These are phyloP conservation scores for Natator depressus DNA, from an alignment of 2,113 vertebrate genomes.

Conservation along the genomic window DNA sequence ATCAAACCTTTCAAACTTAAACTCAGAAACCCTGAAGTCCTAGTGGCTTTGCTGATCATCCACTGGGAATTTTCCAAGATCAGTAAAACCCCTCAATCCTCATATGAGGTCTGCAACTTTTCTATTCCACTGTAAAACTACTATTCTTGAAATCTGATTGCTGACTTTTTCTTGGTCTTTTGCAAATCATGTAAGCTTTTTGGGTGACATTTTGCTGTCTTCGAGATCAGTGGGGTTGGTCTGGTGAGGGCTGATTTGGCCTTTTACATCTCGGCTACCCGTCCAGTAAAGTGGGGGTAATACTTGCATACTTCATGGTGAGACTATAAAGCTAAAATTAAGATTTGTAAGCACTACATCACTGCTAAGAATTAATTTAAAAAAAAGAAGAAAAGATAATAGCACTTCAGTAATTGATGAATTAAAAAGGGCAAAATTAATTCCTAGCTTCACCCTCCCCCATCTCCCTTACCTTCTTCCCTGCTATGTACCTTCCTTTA, in stretches of 20 bases:
- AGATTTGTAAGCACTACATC: no score
- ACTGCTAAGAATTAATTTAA: background rate
- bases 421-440: background rate
- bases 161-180: background rate
- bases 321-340: background rate
- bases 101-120: fast-evolving
- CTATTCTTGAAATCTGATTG: fast-evolving
- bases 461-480: background rate
- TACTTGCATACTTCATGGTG: background rate
- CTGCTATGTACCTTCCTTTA: background rate
- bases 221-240: background rate
- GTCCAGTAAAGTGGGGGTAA: background rate
- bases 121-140: background rate
- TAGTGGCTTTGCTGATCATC: background rate
- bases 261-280: fast-evolving
- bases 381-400: fast-evolving
- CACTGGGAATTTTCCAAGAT: fast-evolving
- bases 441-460: fast-evolving
- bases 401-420: fast-evolving
- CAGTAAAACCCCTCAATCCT: fast-evolving
- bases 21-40: background rate
- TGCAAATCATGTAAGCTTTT: background rate
- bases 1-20: background rate
- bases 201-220: background rate
- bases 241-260: background rate